Base-by-base conservation (phyloP, 2,113 vertebrate genomes). In the Protomyctophum bolini region DNA sequence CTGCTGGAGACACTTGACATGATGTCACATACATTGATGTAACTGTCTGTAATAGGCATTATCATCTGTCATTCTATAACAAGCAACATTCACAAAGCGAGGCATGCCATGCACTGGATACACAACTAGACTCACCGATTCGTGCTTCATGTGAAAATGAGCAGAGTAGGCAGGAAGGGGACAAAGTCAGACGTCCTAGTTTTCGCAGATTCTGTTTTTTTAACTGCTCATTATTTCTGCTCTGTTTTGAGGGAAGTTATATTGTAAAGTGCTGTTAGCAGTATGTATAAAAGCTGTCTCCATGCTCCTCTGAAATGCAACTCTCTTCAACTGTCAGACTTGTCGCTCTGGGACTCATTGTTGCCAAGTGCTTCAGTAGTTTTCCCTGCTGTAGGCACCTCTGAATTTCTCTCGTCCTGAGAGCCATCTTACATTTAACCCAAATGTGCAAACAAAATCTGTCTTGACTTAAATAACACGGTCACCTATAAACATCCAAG, bases 211-310 rank as follows among this genome's bases (percentile, higher is more conserved):
- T 15, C 48, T 50, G 5, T 6, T 21, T 10, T 64, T 29, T 4
- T 33, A 52, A 33, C 66, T 67, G 56, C 67, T 83, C 66, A 66
- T 83, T 79, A 50, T n/a, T 63, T 71, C 46, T 28, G 10, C 41
- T 11, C 12, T 84, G 69, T 50, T 68, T 12, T 41, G 45, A 60
- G 10, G 0, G 50, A 58, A 54, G 28, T 79, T 81, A 82, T 81
- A 77, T 81, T 73, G 57, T 58, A 58, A 68, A 51, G 68, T 66
- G 28, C 58, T 33, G 14, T 63, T 52, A 41, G 52, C 69, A 59
- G 1, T 45, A 59, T 63, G 58, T 68, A 71, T 15, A 55, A 72
- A 73, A 58, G 61, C 65, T 70, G 62, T 64, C 10, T 52, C 79
- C 2, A 0, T 75, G 76, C 28, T 72, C 48, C 62, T 62, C 52